A percentile compares a stretch with the other conserved stretches of the same genome.
Evolutionary conservation across 2,113 vertebrate genomes (phyloP).

Genomic region (Grantiella picta): DNA sequence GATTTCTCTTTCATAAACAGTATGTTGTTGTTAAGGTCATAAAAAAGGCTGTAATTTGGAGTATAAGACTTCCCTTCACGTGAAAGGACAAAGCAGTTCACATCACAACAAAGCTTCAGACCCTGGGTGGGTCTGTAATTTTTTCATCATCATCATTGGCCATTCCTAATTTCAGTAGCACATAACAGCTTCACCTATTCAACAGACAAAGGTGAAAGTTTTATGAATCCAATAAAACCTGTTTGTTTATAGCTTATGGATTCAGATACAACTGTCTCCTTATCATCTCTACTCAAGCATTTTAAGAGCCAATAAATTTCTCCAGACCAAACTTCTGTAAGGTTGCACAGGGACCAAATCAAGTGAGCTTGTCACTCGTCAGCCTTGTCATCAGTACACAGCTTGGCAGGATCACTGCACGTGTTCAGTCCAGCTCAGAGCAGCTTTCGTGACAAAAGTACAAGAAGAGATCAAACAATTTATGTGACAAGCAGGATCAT

Average conservation of each 20-base stretch:
- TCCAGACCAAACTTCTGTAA: neutral
- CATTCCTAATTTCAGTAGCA: neutral
- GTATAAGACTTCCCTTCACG: neutral
- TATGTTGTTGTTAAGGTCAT: neutral
- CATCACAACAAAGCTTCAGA: neutral
- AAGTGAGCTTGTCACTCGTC: neutral
- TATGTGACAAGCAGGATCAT: constrained; percentile 25
- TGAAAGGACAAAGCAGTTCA: neutral
- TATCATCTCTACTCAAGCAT: neutral
- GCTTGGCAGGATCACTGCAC: neutral
- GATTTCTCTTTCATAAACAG: neutral
- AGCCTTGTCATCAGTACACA: neutral
- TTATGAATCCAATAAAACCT: neutral
- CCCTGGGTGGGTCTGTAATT: neutral
- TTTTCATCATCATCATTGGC: neutral
- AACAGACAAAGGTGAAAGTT: neutral
- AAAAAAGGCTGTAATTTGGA: neutral
- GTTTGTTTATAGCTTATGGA: neutral
- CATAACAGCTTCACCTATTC: neutral
- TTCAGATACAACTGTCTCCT: neutral
- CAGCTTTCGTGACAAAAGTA: neutral
- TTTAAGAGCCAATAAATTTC: constrained; percentile 1
- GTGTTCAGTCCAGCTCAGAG: neutral
- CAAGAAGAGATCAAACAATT: constrained; percentile 34
- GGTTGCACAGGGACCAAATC: neutral